Evolutionary conservation across 2,797 vertebrate species (phyloP), one percentile per base, ranked within the genome.

Genomic region (Intellagama lesueurii): DNA sequence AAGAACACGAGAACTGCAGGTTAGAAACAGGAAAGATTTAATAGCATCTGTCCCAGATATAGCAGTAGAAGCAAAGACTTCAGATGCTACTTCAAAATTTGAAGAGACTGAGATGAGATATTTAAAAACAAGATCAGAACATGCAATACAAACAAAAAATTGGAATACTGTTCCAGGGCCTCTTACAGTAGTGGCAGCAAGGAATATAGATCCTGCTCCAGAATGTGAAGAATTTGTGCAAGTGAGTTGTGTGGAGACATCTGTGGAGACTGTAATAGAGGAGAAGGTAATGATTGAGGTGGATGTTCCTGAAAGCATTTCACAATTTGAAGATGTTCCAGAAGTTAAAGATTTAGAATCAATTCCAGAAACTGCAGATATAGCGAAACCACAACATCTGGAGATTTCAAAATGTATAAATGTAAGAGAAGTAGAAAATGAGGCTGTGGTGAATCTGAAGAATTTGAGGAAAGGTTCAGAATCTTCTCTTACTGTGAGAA

Each of bases 61-160:
- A 49, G 9, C 6, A 77, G n/a, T 68, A 56, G 44, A 85, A 81
- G 17, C 3, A 35, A 89, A 86, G 83, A 87, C 90, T 94, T 88
- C 88, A 86, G 93, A 90, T 70, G 70, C 93, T 92, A n/a, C 79
- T 94, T 84, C 49, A 79, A 93, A 92, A 3, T 88, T 87, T 89
- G 28, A 5, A 26, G 80, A 8, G 5, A 89, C 85, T 88, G 76
- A 83, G 70, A 69, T 26, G 2, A 70, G 49, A 44, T 72, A 7
- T 24, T 81, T 83, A 69, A 69, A 19, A 90, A 78, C 12, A 80
- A 94, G 92, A 40, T 52, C 75, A 3, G 87, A 0, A 0, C 3
- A 72, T 85, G 35, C 0, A 0, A 8, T 4, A 68, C 60, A 0
- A n/a, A 1, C 89, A 64, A 85, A 86, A 88, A 78, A 77, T 75